Base-by-base conservation (phyloP, 1,140 invertebrate genomes). In the Schlechtendalia chinensis region DNA sequence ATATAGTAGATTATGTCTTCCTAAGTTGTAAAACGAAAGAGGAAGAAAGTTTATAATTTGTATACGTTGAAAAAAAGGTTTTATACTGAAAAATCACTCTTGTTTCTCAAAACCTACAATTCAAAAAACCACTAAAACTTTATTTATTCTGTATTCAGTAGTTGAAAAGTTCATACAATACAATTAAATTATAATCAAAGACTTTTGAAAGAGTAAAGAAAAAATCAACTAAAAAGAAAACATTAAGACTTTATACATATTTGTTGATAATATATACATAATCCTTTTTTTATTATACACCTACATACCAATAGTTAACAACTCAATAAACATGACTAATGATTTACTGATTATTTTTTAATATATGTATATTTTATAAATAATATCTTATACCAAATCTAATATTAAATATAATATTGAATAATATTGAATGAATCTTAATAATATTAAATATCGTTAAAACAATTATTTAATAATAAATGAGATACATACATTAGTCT, bases 131-230 rank as follows among this genome's bases (percentile, higher is more conserved):
- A n/a, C 19, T 29, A 54, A n/a, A 14, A 47, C 29, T 19, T 12
- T 50, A 17, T 69, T 47, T 69, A 69, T 69, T 24, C 47, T 17
- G 17, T 29, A 72, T 54, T 29, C 47, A 53, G 1, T 1, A 16
- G 17, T 72, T 53, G 17, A 29, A 54, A 32, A 22, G 17, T 72
- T 72, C 47, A 29, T 54, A 54, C 47, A 14, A 29, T 8, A 11
- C 12, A 29, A 54, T 29, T 27, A 54, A 72, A 72, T 72, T 72
- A 72, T 72, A 54, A 72, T 72, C 50, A 72, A 72, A 71, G 45
- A 71, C 39, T 17, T 71, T 53, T 50, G 22, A 53, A 72, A 29
- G 8, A 10, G 5, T 3, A 29, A 72, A 54, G 10, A 22, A 72
- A 72, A 72, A 50, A 27, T 50, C 50, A 53, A 71, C 24, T 27